phyloP scores from a whole-genome alignment of 2,113 vertebrate species.

The Neomonachus schauinslandi region DNA sequence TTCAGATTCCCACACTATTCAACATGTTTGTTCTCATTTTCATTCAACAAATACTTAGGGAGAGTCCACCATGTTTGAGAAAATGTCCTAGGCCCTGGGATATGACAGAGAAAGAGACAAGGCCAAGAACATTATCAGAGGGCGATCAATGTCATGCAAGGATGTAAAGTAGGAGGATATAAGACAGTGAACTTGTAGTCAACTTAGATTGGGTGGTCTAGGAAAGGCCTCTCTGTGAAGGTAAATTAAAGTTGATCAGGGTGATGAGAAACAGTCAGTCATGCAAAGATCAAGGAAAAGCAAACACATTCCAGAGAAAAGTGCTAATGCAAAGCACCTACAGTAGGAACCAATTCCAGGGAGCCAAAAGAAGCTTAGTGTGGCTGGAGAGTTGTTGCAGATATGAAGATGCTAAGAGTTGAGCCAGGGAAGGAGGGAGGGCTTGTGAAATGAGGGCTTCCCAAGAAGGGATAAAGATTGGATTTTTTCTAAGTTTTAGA shows the following conservation, averaged over 20 bases:
- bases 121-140: neutral
- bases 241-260: neutral
- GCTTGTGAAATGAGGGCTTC: neutral
- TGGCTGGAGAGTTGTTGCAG: neutral
- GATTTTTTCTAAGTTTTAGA: neutral
- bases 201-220: neutral
- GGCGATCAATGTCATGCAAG: neutral
- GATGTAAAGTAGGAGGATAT: neutral
- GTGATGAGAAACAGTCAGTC: neutral
- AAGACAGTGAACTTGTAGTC: neutral
- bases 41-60: neutral
- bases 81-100: neutral
- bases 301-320: neutral
- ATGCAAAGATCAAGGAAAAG: neutral
- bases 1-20: neutral
- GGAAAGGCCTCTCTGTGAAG: neutral
- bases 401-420: neutral
- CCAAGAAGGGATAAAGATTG: neutral
- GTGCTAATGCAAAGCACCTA: neutral
- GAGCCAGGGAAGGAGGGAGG: neutral
- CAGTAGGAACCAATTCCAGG: neutral
- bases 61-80: neutral
- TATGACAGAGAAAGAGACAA: neutral
- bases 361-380: neutral
- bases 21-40: slow-evolving; percentile 4